Conservation (phyloP, 2,113 vertebrate species). For the Odobenus rosmarus region DNA sequence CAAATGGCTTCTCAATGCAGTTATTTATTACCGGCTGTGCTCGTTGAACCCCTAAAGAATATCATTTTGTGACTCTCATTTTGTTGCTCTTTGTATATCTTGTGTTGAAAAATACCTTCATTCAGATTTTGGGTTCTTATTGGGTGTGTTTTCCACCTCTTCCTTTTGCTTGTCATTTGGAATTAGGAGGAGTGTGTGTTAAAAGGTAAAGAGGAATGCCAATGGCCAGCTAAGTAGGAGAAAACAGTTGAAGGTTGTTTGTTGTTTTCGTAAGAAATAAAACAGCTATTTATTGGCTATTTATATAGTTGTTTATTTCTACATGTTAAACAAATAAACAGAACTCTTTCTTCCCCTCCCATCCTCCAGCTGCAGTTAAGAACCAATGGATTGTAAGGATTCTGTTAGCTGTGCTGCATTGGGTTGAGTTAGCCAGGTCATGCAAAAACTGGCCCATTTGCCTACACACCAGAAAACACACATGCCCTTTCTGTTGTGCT, state of each 20-base stretch:
- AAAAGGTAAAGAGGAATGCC: not conserved
- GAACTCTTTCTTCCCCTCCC: not conserved
- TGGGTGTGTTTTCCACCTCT: not conserved
- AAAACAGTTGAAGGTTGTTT: not conserved
- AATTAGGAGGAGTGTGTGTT: not conserved
- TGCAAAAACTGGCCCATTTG: not conserved
- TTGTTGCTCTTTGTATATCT: not conserved
- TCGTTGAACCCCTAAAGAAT: not conserved
- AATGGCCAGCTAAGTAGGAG: not conserved
- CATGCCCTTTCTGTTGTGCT: slow-evolving; percentile 6
- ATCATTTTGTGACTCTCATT: not conserved
- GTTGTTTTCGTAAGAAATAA: slow-evolving; percentile 23
- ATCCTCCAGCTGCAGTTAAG: not conserved
- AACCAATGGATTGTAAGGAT: not conserved
- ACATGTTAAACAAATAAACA: not conserved
- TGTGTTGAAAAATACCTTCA: not conserved
- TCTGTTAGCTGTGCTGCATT: not conserved
- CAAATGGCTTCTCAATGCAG: not conserved
- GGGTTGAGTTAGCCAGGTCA: not conserved
- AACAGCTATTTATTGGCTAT: not conserved
- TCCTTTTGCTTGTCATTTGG: slow-evolving; percentile 4
- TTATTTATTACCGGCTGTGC: not conserved
- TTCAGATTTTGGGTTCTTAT: not conserved
- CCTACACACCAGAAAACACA: not conserved
- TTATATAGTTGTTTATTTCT: not conserved